Evolutionary conservation across 2,113 vertebrate genomes (phyloP).

Genomic region (Paedocypris sp.): DNA sequence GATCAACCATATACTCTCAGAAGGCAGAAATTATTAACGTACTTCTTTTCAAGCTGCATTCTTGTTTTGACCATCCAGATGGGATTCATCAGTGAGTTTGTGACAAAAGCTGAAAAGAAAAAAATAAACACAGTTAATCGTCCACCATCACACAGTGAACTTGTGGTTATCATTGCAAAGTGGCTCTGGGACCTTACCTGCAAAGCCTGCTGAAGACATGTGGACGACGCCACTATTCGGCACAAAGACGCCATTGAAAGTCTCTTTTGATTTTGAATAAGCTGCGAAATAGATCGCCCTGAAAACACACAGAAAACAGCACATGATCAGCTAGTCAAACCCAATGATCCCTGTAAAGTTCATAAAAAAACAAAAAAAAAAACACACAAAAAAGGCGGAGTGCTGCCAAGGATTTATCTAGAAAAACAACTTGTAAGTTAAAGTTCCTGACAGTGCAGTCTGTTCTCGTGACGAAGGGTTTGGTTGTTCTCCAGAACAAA

Average conservation of each 20-base stretch:
- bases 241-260: slow-evolving; percentile 79
- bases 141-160: background rate
- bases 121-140: background rate
- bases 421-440: slow-evolving; percentile 18
- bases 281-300: slow-evolving; percentile 95
- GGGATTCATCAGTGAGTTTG: slow-evolving; percentile 94
- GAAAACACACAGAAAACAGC: slow-evolving; percentile 33
- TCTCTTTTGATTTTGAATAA: slow-evolving; percentile 90
- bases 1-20: too few relatives aligned
- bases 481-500: slow-evolving; percentile 45
- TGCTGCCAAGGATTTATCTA: slow-evolving; percentile 23
- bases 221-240: slow-evolving; percentile 87
- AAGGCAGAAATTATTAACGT: slow-evolving; percentile 27
- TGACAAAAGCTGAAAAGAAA: slow-evolving; percentile 72
- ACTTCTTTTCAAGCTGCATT: slow-evolving; percentile 94
- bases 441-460: slow-evolving; percentile 24
- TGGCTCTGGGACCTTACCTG: slow-evolving; percentile 60
- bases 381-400: slow-evolving; percentile 4
- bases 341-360: background rate
- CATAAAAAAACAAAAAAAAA: background rate
- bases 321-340: background rate
- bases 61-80: slow-evolving; percentile 97
- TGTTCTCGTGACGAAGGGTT: slow-evolving; percentile 18
- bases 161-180: background rate
- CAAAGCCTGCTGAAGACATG: slow-evolving; percentile 83